phyloP scores from a whole-genome alignment of 2,113 vertebrate genomes.

The Noctilio leporinus region DNA sequence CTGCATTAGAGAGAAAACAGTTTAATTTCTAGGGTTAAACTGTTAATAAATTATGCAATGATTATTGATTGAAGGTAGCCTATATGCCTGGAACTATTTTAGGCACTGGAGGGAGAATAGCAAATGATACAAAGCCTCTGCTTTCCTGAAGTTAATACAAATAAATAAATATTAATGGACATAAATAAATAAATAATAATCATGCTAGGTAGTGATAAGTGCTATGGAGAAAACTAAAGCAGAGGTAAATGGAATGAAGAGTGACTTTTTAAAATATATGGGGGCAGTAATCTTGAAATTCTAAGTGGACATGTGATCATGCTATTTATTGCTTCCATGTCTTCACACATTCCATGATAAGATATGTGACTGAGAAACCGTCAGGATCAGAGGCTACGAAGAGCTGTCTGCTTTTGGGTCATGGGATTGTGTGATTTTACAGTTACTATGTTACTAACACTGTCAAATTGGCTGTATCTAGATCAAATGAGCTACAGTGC shows the following conservation, averaged over 20 bases:
- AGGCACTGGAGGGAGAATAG: background rate
- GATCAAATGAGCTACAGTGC: background rate
- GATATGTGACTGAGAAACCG: slow-evolving; percentile 37
- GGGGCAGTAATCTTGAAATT: background rate
- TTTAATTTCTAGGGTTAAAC: background rate
- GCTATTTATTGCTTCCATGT: slow-evolving; percentile 47
- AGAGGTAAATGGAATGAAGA: background rate
- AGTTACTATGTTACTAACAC: slow-evolving; percentile 48
- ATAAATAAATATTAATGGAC: background rate
- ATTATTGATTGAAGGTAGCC: background rate
- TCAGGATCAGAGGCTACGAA: background rate
- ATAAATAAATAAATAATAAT: background rate
- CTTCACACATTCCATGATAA: slow-evolving; percentile 61
- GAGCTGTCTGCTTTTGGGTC: slow-evolving; percentile 6
- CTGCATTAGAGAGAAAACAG: background rate
- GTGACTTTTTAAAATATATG: background rate
- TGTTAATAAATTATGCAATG: background rate
- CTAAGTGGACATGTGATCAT: background rate
- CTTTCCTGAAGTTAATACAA: background rate
- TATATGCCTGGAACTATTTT: background rate
- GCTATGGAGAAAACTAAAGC: background rate
- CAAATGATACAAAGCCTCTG: background rate
- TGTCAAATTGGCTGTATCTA: background rate
- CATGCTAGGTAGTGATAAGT: background rate
- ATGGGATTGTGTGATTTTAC: background rate